A percentile compares a stretch with the other conserved stretches of the same genome.
Evolutionary conservation across 2,113 vertebrate species (phyloP).

Genomic region (Cheirogaleus medius): DNA sequence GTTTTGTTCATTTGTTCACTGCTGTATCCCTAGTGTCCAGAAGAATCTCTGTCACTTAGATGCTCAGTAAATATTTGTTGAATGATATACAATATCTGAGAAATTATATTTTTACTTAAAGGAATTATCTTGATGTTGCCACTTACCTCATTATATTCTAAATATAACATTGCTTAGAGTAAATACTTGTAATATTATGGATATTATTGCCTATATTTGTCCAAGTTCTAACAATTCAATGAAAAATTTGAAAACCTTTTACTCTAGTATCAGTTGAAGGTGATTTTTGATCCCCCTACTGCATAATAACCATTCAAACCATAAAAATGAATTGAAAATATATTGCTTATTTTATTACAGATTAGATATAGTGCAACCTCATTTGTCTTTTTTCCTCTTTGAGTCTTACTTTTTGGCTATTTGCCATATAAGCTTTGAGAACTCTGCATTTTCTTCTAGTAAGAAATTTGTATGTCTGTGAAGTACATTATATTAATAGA

Average conservation of each 20-base stretch:
- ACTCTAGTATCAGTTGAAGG: neutral
- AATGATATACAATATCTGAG: slow-evolving; percentile 12
- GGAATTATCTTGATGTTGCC: neutral
- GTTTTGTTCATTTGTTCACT: neutral
- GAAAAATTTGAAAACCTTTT: slow-evolving; percentile 41
- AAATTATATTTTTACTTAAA: slow-evolving; percentile 37
- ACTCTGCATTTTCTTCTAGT: slow-evolving; percentile 2
- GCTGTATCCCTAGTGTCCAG: neutral
- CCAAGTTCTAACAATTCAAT: neutral
- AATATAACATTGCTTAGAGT: neutral
- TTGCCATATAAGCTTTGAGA: neutral
- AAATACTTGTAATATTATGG: neutral
- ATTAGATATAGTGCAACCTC: neutral
- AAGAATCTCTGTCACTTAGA: neutral
- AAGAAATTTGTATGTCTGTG: neutral
- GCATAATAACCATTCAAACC: neutral
- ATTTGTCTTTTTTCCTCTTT: neutral
- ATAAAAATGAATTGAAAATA: neutral
- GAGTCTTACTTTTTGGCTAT: neutral
- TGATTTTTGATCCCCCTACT: slow-evolving; percentile 5
- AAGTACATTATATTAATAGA: neutral
- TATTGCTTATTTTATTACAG: slow-evolving; percentile 4
- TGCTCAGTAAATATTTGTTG: neutral
- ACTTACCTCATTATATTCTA: neutral
- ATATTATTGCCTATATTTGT: neutral